phyloP scores from a whole-genome alignment of 2,888 invertebrate species.

The Drosophila pseudotalamancana region DNA sequence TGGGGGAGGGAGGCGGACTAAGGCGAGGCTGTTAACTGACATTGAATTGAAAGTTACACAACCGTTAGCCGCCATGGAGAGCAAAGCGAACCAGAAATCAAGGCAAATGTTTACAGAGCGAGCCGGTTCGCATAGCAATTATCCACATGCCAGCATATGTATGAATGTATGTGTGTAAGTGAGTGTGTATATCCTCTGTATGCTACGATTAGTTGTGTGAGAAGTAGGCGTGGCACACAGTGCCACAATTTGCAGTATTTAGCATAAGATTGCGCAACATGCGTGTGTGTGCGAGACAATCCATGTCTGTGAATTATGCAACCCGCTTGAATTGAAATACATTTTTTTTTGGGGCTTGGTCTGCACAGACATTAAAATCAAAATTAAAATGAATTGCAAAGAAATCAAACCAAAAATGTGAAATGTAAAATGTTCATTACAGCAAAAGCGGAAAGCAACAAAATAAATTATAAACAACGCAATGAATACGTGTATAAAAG shows the following conservation, averaged over 20 bases:
- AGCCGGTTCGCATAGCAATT: constrained; percentile 71
- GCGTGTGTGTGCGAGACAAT: constrained; percentile 38
- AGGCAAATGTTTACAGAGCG: constrained; percentile 63
- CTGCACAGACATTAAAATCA: constrained; percentile 39
- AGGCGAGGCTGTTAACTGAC: constrained; percentile 56
- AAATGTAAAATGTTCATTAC: constrained; percentile 28
- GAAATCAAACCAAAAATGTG: constrained; percentile 25
- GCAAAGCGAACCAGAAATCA: constrained; percentile 57
- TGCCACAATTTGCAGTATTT: constrained; percentile 70
- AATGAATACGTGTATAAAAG: constrained; percentile 59
- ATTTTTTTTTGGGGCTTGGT: constrained; percentile 14
- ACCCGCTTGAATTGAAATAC: constrained; percentile 18
- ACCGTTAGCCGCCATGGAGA: constrained; percentile 34
- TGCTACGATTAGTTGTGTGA: constrained; percentile 12
- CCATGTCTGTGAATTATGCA: constrained; percentile 56
- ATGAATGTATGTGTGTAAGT: constrained; percentile 6
- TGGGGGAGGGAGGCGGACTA: not conserved
- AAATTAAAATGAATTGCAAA: constrained; percentile 66
- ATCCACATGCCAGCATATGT: constrained; percentile 18
- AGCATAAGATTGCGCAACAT: constrained; percentile 77
- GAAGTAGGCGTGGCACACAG: constrained; percentile 62
- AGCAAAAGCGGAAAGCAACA: constrained; percentile 4
- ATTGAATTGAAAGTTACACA: constrained; percentile 78
- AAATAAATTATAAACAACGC: constrained; percentile 1
- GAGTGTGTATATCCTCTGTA: not conserved